A percentile compares a stretch with the other conserved stretches of the same genome.
phyloP scores from a whole-genome alignment of 2,888 invertebrate species.

The Noctua janthina region DNA sequence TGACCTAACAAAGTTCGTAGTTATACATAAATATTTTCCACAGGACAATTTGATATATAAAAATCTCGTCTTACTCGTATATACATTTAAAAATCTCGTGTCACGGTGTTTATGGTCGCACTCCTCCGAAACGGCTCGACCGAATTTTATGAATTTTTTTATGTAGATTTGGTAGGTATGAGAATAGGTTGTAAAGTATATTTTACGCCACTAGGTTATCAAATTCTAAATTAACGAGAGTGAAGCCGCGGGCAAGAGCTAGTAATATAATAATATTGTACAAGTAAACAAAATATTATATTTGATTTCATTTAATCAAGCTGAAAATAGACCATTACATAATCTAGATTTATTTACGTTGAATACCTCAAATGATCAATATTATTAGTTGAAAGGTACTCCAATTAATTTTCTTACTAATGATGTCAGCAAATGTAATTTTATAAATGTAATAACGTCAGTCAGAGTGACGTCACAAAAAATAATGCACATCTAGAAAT shows the following conservation, averaged over 20 bases:
- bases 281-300: slow-evolving; percentile 2
- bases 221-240: too few relatives aligned
- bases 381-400: slow-evolving; percentile 2
- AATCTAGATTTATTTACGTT: slow-evolving; percentile 7
- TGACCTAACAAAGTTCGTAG: background rate
- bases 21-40: background rate
- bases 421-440: slow-evolving; percentile 29
- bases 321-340: background rate
- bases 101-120: too few relatives aligned
- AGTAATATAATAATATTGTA: background rate
- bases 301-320: background rate
- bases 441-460: slow-evolving; percentile 32
- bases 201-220: too few relatives aligned
- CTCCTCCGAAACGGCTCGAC: too few relatives aligned
- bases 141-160: too few relatives aligned
- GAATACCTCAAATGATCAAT: background rate
- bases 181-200: too few relatives aligned
- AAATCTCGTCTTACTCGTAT: too few relatives aligned
- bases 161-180: too few relatives aligned
- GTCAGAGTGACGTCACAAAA: slow-evolving; percentile 22
- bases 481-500: slow-evolving; percentile 54
- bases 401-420: slow-evolving; percentile 46
- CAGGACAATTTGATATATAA: background rate
- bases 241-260: too few relatives aligned
- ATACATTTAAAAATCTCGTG: too few relatives aligned